Base-by-base conservation (phyloP, 2,797 vertebrate species). In the Coregonus sp. region DNA sequence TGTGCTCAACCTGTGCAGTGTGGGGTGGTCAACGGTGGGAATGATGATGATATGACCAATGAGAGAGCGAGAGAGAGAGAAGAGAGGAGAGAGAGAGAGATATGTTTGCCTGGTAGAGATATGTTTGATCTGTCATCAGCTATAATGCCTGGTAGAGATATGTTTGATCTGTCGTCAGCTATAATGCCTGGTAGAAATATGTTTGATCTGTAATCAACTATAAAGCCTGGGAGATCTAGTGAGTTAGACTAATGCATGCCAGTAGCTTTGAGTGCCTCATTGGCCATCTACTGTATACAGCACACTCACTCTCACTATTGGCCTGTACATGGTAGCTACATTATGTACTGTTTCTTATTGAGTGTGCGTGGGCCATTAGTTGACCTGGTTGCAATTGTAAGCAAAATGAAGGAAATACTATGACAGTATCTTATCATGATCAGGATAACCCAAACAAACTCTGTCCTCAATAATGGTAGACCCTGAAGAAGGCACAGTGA, bases 21-120 rank as follows among this genome's bases (percentile, higher is more conserved):
- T n/a, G 35, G 61, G 50, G n/a, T 69, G 52, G 33, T 47, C 9
- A 50, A 18, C 1, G n/a, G 37, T 25, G 12, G 69, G 40, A 47
- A 20, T 59, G 56, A 59, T n/a, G 47, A 70, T 79, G 40, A 71
- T 65, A 75, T 70, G 47, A 54, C 40, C 11, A 33, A 52, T 51
- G 52, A n/a, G 52, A 9, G 52, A 18, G 72, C 1, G 52, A 33
- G 31, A 33, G 50, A 33, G 14, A 56, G 52, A 33, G 52, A 56
- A 31, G 31, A 56, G 47, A 5, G 25, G 50, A 69, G 70, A 54
- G 51, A 54, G 20, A 33, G 25, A 31, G 11, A 18, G 25, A 4
- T 31, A 1, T 25, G 25, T 25, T 25, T 25, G 25, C 25, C 25
- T 25, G 25, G 25, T 25, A 25, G 40, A 33, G 31, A 33, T 2